Evolutionary conservation across 2,113 vertebrate species (phyloP), one percentile per base, ranked within the genome.

Genomic region (Cryptoleucopteryx plumbea): DNA sequence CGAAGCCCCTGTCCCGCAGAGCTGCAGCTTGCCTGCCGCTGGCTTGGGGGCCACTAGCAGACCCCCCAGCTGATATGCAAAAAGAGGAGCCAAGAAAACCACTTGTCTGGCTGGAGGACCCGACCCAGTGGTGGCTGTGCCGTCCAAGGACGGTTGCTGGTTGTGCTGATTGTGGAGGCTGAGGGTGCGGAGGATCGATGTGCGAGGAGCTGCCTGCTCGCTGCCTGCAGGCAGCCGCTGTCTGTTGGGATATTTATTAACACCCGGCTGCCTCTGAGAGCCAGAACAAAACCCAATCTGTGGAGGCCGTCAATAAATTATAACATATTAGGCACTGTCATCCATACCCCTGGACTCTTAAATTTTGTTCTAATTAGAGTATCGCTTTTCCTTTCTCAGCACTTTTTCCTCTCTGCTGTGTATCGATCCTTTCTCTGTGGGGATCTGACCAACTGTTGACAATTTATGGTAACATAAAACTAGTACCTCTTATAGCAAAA

Each of bases 401-500:
- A 86, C 74, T 97, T 97, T 96, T 92, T 62, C 80, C 86, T 91
- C 92, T 95, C 47, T 42, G 95, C 91, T 85, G 93, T 50, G 53
- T 97, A 97, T 98, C 16, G 97, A 98, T 98, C 95, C 89, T 70
- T 26, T 36, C 96, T 93, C 94, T 70, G 92, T 48, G 82, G 96
- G 96, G 94, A 94, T 86, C 95, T 97, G 87, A 91, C 95, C 96
- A 97, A 91, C 95, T 96, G 95, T 96, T 97, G 97, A 91, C 97
- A 96, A 97, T 98, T 98, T 96, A 97, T 96, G 93, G 95, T 52
- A 80, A 53, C 89, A 88, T 95, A 95, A 97, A 97, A 68, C 90
- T 47, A 26, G 74, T 83, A 34, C 92, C 71, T 94, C n/a, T 63
- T 58, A 56, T 2, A 88, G 96, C 81, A 93, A 92, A 95, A 91